Conservation (phyloP, 2,113 vertebrate genomes). For the Nycticryphes semicollaris region DNA sequence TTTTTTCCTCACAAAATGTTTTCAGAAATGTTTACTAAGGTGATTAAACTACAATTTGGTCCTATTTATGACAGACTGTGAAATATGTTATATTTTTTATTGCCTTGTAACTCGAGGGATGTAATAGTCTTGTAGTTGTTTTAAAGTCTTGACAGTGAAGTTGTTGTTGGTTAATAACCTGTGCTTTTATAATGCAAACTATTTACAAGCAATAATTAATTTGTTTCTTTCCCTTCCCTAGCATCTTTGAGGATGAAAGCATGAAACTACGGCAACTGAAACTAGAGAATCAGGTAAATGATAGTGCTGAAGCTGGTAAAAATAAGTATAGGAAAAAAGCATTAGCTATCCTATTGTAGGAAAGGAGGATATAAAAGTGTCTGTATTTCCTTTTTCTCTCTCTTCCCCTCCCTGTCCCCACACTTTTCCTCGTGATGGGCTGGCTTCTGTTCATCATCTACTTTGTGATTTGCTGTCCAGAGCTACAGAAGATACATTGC, state of each 20-base stretch:
- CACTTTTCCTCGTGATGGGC: background rate
- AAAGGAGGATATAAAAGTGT: background rate
- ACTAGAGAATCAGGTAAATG: conserved; percentile 90
- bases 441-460: background rate
- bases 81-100: background rate
- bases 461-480: background rate
- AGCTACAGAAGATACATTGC: background rate
- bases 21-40: background rate
- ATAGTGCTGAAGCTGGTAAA: background rate
- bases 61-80: background rate
- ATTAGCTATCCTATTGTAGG: background rate
- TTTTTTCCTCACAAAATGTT: background rate
- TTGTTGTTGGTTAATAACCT: background rate
- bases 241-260: conserved; percentile 85
- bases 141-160: background rate
- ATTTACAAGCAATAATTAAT: background rate
- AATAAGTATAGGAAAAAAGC: background rate
- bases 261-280: conserved; percentile 88
- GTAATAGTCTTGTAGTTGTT: background rate
- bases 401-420: background rate
- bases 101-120: background rate
- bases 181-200: background rate
- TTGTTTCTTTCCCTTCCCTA: conserved; percentile 60
- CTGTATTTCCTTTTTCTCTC: background rate
- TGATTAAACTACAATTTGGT: background rate